phyloP scores from a whole-genome alignment of 2,113 vertebrate species.

The Aphyosemion australe region DNA sequence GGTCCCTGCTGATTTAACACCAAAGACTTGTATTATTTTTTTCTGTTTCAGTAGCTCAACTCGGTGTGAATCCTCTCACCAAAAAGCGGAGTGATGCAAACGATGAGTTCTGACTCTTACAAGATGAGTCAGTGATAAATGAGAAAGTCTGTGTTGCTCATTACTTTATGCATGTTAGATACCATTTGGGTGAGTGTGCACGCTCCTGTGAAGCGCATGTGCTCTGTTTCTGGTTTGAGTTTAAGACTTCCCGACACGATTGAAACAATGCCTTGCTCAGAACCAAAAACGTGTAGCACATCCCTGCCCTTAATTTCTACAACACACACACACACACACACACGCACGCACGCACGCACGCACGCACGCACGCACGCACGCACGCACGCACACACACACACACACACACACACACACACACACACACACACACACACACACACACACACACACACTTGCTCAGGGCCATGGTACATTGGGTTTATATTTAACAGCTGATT shows the following conservation, averaged over 20 bases:
- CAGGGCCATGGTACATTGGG: conserved; percentile 24
- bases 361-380: not conserved
- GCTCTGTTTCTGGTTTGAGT: conserved; percentile 55
- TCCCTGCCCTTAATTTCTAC: conserved; percentile 45
- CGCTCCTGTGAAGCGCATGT: not conserved
- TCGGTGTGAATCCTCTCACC: not conserved
- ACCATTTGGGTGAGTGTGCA: conserved; percentile 21
- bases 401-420: conserved; percentile 4
- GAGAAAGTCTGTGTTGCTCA: conserved; percentile 5
- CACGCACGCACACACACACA: not conserved
- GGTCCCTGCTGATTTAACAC: not conserved
- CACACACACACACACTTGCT: not conserved
- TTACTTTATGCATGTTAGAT: conserved; percentile 25
- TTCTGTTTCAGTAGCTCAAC: not conserved
- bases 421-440: not conserved
- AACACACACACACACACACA: conserved; percentile 1
- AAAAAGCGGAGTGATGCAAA: too few relatives aligned
- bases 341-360: not conserved
- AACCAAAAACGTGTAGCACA: conserved; percentile 40
- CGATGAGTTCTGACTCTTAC: conserved; percentile 20
- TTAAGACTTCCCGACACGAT: conserved; percentile 61
- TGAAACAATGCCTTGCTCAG: conserved; percentile 46
- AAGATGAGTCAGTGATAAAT: not conserved
- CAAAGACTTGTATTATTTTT: not conserved
- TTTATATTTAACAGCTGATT: conserved; percentile 59